Evolutionary conservation across 2,113 vertebrate genomes (phyloP), one percentile per base, ranked within the genome.

Genomic region (Thunnus maccoyii): DNA sequence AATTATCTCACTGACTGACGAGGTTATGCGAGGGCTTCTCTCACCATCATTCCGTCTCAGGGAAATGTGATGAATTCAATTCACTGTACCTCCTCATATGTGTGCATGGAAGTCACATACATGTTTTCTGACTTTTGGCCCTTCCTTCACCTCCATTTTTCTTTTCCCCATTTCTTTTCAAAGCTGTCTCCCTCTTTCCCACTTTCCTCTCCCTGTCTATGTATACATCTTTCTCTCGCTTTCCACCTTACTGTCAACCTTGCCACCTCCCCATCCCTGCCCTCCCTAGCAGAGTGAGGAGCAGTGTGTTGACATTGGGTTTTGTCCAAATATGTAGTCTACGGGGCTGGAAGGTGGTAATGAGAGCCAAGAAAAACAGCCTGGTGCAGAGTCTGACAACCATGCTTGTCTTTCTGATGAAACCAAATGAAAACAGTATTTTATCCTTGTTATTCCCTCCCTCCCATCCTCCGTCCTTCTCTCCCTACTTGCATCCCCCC

Each of bases 291-390:
- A 47, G 80, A 90, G 77, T 32, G 80, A 86, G 85, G 77, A 86
- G 87, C 80, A 60, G 75, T 78, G 83, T 94, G 89, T 94, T 94
- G 92, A 92, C 80, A 83, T 92, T 94, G 93, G 92, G 77, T 79
- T 79, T 72, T 76, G 61, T 92, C 92, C 93, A 94, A 91, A 91
- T 91, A 91, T 92, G 86, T 89, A 89, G 90, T 92, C 92, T 89
- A 89, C 74, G 56, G 85, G 83, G 78, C 92, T 91, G 90, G 82
- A 89, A 88, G 90, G 86, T 87, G 82, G 86, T 87, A 82, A 85
- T 84, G 81, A 81, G 76, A 92, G 93, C 93, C 93, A 94, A 94
- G 92, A 92, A 92, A 93, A 94, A 94, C 92, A 93, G 89, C 84
- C 91, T 86, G 86, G 85, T 85, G 88, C 72, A 2, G 76, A 83